phyloP scores from a whole-genome alignment of 1,140 invertebrate genomes.

The Apis dorsata region DNA sequence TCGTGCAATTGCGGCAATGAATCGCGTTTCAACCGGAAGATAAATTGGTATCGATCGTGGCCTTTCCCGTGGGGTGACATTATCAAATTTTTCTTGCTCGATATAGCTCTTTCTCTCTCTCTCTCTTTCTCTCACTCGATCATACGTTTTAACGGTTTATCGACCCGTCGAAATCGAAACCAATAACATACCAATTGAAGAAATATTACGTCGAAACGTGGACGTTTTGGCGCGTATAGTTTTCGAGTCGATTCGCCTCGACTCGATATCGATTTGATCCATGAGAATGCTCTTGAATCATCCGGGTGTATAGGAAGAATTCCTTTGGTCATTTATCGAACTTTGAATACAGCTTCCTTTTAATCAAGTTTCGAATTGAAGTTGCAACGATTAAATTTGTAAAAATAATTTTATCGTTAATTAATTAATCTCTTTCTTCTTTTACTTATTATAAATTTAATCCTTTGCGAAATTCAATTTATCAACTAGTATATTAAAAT shows the following conservation, averaged over 20 bases:
- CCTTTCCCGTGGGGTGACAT: not conserved
- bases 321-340: too few relatives aligned
- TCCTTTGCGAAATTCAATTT: not conserved
- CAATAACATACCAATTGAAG: not conserved
- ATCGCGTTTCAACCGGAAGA: slow-evolving; percentile 23
- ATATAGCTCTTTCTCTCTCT: not conserved
- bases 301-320: too few relatives aligned
- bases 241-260: not conserved
- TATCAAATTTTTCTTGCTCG: slow-evolving; percentile 14
- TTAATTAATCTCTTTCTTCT: too few relatives aligned
- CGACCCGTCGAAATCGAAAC: not conserved
- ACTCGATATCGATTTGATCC: not conserved
- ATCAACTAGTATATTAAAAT: not conserved
- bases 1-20: slow-evolving; percentile 25
- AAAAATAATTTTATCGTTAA: not conserved
- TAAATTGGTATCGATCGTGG: slow-evolving; percentile 27
- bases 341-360: too few relatives aligned
- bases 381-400: not conserved
- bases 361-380: not conserved
- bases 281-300: not conserved
- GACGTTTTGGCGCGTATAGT: not conserved
- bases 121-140: not conserved
- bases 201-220: not conserved
- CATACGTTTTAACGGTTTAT: not conserved
- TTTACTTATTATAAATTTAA: not conserved